Conservation (phyloP, 2,888 invertebrate genomes). For the Protodeltote pygarga region DNA sequence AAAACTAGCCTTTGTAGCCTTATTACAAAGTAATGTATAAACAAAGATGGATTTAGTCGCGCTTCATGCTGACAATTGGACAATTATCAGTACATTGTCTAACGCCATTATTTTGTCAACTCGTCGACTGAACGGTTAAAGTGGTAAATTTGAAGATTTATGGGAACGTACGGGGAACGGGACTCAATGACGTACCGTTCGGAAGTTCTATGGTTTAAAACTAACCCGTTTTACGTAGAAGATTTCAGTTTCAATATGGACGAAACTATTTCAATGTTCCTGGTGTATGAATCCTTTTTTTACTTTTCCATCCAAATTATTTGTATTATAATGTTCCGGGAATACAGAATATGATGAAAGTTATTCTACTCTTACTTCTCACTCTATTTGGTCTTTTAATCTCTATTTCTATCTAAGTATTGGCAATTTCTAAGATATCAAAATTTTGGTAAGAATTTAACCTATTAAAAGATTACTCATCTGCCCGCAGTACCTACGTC, state of each 20-base stretch:
- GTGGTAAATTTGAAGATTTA: conserved; percentile 75
- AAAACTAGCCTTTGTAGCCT: conserved; percentile 1
- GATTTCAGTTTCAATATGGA: conserved; percentile 12
- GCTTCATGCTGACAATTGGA: conserved; percentile 61
- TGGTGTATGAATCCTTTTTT: not conserved
- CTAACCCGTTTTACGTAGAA: conserved; percentile 20
- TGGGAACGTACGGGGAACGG: conserved; percentile 56
- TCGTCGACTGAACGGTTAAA: conserved; percentile 66
- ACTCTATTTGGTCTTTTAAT: no score
- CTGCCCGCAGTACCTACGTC: no score
- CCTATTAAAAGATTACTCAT: no score
- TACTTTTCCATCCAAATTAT: no score
- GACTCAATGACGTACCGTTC: conserved; percentile 48
- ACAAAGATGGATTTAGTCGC: conserved; percentile 56
- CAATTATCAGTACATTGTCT: conserved; percentile 70
- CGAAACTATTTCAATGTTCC: conserved; percentile 6
- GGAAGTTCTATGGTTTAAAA: conserved; percentile 41
- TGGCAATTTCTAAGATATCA: no score
- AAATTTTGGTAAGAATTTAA: no score
- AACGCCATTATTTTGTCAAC: conserved; percentile 74
- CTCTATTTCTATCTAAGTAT: no score
- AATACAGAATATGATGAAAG: no score
- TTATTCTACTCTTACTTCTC: no score
- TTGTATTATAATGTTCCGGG: no score
- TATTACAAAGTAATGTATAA: conserved; percentile 22